Evolutionary conservation across 2,113 vertebrate species (phyloP).

Genomic region (Cinclus cinclus): DNA sequence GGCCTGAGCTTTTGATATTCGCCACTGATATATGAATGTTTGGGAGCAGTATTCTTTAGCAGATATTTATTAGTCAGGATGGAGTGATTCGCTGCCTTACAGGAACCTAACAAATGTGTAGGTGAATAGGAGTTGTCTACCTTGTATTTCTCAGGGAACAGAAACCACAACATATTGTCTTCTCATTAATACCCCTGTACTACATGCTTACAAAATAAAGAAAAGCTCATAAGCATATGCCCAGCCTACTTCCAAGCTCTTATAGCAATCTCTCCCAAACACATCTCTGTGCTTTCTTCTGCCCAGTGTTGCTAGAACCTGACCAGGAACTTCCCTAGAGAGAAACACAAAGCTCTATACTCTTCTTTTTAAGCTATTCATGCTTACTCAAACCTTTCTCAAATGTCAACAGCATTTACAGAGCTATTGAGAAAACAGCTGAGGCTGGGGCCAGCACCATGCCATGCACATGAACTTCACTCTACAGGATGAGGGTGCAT

Average conservation of each 20-base stretch:
- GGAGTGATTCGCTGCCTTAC: neutral
- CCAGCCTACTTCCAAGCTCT: neutral
- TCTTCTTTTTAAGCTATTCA: neutral
- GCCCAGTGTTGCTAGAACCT: neutral
- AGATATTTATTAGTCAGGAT: neutral
- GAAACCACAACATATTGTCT: neutral
- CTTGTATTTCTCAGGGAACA: neutral
- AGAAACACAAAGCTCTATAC: neutral
- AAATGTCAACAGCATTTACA: neutral
- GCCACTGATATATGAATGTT: neutral
- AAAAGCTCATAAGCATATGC: neutral
- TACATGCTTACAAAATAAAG: neutral
- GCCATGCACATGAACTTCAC: neutral
- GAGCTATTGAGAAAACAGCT: neutral
- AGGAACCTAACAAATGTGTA: neutral
- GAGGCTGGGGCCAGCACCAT: neutral
- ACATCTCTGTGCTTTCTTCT: neutral
- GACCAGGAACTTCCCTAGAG: neutral
- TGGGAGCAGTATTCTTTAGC: neutral
- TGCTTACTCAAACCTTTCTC: neutral
- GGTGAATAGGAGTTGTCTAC: neutral
- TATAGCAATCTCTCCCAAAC: neutral
- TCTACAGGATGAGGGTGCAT: neutral
- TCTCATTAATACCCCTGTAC: neutral
- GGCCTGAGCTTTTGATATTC: neutral